Evolutionary conservation across 2,113 vertebrate species (phyloP).

Genomic region (Solea solea): DNA sequence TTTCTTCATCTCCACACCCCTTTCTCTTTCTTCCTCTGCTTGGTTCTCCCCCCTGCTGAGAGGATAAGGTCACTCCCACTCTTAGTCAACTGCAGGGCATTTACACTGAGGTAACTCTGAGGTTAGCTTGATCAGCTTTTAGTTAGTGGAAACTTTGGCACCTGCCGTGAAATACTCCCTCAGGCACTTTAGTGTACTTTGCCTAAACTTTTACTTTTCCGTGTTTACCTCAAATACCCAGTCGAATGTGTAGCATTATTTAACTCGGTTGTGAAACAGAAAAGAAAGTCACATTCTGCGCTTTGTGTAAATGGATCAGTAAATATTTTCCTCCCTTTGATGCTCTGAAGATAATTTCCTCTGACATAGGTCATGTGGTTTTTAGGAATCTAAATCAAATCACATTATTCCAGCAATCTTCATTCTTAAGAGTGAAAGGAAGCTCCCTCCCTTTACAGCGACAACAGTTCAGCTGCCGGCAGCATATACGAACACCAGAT

Average conservation of each 20-base stretch:
- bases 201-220: constrained; percentile 41
- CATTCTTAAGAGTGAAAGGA: constrained; percentile 25
- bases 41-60: constrained; percentile 45
- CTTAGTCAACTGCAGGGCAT: constrained; percentile 49
- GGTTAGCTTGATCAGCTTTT: constrained; percentile 67
- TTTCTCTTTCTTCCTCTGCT: constrained; percentile 45
- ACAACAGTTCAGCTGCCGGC: constrained; percentile 26
- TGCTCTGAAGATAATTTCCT: constrained; percentile 44
- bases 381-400: constrained; percentile 43
- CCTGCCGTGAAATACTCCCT: constrained; percentile 26
- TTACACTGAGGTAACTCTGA: constrained; percentile 61
- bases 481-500: constrained; percentile 62
- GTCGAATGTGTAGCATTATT: constrained; percentile 2
- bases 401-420: constrained; percentile 16
- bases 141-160: constrained; percentile 38
- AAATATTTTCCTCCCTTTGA: constrained; percentile 29
- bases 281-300: constrained; percentile 15
- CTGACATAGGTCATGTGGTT: constrained; percentile 18
- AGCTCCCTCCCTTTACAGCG: constrained; percentile 26
- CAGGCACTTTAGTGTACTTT: constrained; percentile 28
- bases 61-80: constrained; percentile 59
- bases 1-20: constrained; percentile 52
- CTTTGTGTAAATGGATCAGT: constrained; percentile 6
- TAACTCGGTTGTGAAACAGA: constrained; percentile 17
- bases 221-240: constrained; percentile 21